A percentile compares a stretch with the other conserved stretches of the same genome.
These are phyloP conservation scores for Zaprionus vittiger DNA, from an alignment of 1,140 invertebrate species.

Conservation along the genomic window DNA sequence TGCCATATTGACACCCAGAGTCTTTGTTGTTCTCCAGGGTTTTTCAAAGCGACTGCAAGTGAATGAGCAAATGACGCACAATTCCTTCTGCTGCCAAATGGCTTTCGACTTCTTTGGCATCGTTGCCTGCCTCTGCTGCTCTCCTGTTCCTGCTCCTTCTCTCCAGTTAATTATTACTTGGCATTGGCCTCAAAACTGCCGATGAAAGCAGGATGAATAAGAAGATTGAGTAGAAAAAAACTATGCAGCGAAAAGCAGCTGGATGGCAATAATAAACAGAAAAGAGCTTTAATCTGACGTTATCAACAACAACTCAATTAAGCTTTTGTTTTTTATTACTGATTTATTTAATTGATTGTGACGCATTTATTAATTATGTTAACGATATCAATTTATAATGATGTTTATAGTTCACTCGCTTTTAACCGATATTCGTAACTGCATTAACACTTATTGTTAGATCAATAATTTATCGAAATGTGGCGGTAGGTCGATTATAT, in stretches of 20 bases:
- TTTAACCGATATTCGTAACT: no score
- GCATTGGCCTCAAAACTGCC: background rate
- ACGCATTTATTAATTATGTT: no score
- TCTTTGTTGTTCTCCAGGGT: background rate
- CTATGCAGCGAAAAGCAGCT: background rate
- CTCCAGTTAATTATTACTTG: slow-evolving; percentile 18
- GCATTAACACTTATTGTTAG: no score
- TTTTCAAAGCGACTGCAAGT: slow-evolving; percentile 7
- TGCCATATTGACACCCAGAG: slow-evolving; percentile 35
- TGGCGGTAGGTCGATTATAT: no score
- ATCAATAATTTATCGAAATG: no score
- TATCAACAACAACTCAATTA: no score
- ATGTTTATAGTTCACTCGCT: no score
- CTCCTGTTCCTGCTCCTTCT: background rate
- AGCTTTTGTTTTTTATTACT: no score
- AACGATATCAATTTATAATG: no score
- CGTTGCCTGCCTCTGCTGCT: background rate
- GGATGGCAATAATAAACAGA: background rate
- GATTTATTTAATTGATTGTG: no score
- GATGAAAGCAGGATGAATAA: no score
- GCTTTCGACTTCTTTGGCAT: slow-evolving; percentile 24
- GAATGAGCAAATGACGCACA: slow-evolving; percentile 7
- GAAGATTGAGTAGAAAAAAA: background rate
- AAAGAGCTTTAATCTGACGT: background rate
- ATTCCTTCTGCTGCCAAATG: slow-evolving; percentile 28